These are phyloP conservation scores for Peromyscus polionotus DNA, from an alignment of 2,113 vertebrate genomes.

Conservation along the genomic window DNA sequence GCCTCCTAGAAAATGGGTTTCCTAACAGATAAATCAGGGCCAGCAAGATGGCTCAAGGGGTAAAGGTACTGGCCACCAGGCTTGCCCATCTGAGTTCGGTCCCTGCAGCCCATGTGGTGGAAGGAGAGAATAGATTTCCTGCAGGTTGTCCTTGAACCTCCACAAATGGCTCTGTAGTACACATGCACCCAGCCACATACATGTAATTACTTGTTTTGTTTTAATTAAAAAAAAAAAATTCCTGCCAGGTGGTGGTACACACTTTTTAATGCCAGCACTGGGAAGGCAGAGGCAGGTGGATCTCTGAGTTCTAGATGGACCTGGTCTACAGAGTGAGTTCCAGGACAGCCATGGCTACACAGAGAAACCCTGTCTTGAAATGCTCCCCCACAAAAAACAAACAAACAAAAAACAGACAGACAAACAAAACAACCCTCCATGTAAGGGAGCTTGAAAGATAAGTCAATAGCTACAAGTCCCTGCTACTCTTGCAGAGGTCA, in stretches of 20 bases:
- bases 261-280: neutral
- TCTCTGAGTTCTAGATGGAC: neutral
- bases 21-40: neutral
- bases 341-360: neutral
- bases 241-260: neutral
- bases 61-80: neutral
- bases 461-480: too few relatives aligned
- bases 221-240: neutral
- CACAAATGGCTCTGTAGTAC: too few relatives aligned
- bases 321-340: neutral
- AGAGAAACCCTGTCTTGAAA: neutral
- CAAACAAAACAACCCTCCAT: too few relatives aligned
- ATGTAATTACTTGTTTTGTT: neutral
- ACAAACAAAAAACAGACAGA: too few relatives aligned
- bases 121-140: neutral
- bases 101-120: neutral
- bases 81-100: neutral
- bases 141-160: neutral
- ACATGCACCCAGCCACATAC: neutral
- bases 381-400: too few relatives aligned
- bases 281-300: neutral
- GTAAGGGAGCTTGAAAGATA: neutral
- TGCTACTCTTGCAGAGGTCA: neutral
- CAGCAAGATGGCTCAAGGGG: neutral
- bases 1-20: neutral